Percentiles rank a stretch among this genome's conserved stretches.
These are phyloP conservation scores for Xanthorhoe spadicearia DNA, from an alignment of 2,888 invertebrate species.

Conservation along the genomic window DNA sequence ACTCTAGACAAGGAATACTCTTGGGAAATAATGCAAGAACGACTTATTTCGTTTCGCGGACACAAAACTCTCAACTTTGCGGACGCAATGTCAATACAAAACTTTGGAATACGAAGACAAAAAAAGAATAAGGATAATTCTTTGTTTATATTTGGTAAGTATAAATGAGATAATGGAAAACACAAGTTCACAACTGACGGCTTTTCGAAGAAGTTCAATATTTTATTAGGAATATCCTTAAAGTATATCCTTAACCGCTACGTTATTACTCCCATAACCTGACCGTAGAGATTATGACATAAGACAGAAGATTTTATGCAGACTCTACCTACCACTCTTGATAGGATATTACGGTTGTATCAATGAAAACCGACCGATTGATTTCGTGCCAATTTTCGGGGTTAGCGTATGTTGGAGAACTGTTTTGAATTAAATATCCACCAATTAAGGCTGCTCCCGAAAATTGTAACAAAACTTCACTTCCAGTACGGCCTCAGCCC, in stretches of 20 bases:
- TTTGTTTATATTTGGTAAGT: neutral
- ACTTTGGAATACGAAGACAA: constrained; percentile 1
- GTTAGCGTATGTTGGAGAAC: too few species aligned
- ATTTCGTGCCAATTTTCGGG: too few species aligned
- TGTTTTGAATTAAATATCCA: too few species aligned
- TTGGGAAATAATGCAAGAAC: constrained; percentile 18
- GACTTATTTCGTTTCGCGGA: constrained; percentile 2
- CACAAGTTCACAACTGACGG: neutral
- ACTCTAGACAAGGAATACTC: constrained; percentile 7
- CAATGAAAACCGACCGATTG: too few species aligned
- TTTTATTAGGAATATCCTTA: neutral
- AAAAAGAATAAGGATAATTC: constrained; percentile 4
- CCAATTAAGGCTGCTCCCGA: too few species aligned
- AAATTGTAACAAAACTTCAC: too few species aligned
- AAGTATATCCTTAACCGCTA: neutral
- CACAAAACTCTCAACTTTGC: too few species aligned
- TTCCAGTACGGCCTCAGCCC: too few species aligned
- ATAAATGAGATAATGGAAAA: neutral
- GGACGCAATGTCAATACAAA: neutral
- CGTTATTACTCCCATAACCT: neutral
- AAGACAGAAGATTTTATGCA: neutral
- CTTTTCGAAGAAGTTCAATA: neutral
- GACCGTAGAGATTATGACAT: neutral
- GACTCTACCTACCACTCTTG: neutral
- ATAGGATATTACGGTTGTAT: too few species aligned